These are phyloP conservation scores for Neotoma lepida DNA, from an alignment of 2,113 vertebrate species.

Conservation along the genomic window DNA sequence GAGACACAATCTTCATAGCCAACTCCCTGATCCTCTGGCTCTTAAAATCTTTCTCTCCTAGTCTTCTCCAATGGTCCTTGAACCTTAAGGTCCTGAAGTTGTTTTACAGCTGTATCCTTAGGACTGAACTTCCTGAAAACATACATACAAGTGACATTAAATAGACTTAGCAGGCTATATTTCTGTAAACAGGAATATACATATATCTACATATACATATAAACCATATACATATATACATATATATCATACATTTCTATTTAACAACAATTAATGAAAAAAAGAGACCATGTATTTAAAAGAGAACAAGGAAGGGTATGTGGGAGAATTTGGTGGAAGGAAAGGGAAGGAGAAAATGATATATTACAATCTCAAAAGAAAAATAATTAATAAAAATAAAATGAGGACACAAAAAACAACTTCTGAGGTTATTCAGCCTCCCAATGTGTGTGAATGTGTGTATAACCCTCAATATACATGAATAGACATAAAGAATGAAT, in stretches of 20 bases:
- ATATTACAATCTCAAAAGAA: background rate
- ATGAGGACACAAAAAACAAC: background rate
- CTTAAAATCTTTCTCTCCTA: background rate
- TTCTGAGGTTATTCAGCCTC: background rate
- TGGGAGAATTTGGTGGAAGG: background rate
- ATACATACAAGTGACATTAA: background rate
- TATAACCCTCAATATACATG: background rate
- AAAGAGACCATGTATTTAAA: background rate
- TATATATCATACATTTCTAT: background rate
- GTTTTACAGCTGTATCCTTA: background rate
- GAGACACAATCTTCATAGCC: background rate
- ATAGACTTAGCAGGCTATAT: background rate
- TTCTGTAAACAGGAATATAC: background rate
- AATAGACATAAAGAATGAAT: background rate
- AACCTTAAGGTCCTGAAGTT: background rate
- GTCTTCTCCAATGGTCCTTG: background rate
- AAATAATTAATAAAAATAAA: background rate
- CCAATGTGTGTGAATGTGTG: background rate
- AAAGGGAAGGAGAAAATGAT: background rate
- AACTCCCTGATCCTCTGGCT: background rate
- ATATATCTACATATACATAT: background rate
- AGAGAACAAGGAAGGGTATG: background rate
- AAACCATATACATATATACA: background rate
- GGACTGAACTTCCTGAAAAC: background rate
- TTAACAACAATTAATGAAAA: background rate